Evolutionary conservation across 37 sponge, comb jelly and placozoan species (phyloP), one percentile per base, ranked within the genome.

Genomic region (Cliona cf. orientalis): DNA sequence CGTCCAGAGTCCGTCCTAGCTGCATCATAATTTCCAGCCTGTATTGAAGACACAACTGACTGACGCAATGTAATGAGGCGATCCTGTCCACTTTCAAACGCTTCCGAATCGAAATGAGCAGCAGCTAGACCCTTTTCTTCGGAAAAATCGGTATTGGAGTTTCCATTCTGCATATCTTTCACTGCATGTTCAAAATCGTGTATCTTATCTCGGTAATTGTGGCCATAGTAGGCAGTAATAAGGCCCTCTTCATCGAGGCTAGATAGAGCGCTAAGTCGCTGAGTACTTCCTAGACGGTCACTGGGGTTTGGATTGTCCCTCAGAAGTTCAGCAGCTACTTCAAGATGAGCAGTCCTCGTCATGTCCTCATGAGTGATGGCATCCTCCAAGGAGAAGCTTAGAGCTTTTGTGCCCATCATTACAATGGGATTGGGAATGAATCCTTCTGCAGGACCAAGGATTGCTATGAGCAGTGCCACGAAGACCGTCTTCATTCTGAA

Each of bases 21-120:
- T n/a, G n/a, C n/a, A n/a, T n/a, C n/a, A n/a, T n/a, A n/a, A n/a
- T n/a, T n/a, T 19, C 17, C 17, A 19, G 14, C 55, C 55, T 19
- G 11, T 17, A 61, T 61, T 22, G 12, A 28, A n/a, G 63, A 61
- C 26, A 61, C 63, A 61, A 57, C 42, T 22, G 26, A 56, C 2
- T 70, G 42, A 21, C 66, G 31, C 0, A 70, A 26, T 33, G 7
- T 6, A 63, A 86, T 34, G 33, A 86, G 42, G 4, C 58, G 58
- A 37, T 84, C 46, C 29, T 84, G 76, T 53, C 85, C 85, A 28
- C 31, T 37, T 78, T 70, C 73, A 69, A 84, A 71, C 35, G 26
- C 22, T 63, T 84, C 85, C 3, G 85, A 75, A 65, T 84, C 69
- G 38, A 84, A 84, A 68, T 78, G 79, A n/a, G 79, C 74, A 21